phyloP scores from a whole-genome alignment of 2,113 vertebrate species.

The Lagopus muta region DNA sequence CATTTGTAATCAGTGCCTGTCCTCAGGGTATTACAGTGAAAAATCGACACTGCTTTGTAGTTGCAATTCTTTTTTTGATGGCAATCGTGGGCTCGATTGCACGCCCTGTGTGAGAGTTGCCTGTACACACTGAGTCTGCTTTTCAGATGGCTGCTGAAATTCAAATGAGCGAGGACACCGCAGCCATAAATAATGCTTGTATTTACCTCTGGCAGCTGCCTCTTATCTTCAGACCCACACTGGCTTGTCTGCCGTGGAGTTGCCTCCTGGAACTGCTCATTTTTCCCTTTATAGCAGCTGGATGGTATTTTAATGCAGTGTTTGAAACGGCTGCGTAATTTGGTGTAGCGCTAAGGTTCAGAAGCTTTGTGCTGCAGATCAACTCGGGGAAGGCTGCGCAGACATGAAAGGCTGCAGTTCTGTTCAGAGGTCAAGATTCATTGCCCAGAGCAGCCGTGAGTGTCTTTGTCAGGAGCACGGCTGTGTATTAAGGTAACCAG shows the following conservation, averaged over 20 bases:
- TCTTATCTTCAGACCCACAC: constrained; percentile 57
- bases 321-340: not conserved
- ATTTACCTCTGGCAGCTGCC: constrained; percentile 29
- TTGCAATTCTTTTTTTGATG: not conserved
- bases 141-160: not conserved
- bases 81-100: not conserved
- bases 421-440: not conserved
- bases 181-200: not conserved
- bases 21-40: not conserved
- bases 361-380: not conserved
- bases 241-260: not conserved
- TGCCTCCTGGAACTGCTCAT: constrained; percentile 20
- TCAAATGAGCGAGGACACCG: not conserved
- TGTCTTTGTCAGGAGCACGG: not conserved
- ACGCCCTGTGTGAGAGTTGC: not conserved
- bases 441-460: not conserved
- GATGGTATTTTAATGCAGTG: constrained; percentile 51
- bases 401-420: not conserved
- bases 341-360: rapidly evolving
- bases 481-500: not conserved
- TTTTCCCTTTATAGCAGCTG: constrained; percentile 43
- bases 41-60: not conserved
- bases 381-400: not conserved
- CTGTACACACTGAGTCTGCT: rapidly evolving
- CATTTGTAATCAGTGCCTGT: not conserved